Evolutionary conservation across 2,113 vertebrate genomes (phyloP).

Genomic region (Callipepla squamata): DNA sequence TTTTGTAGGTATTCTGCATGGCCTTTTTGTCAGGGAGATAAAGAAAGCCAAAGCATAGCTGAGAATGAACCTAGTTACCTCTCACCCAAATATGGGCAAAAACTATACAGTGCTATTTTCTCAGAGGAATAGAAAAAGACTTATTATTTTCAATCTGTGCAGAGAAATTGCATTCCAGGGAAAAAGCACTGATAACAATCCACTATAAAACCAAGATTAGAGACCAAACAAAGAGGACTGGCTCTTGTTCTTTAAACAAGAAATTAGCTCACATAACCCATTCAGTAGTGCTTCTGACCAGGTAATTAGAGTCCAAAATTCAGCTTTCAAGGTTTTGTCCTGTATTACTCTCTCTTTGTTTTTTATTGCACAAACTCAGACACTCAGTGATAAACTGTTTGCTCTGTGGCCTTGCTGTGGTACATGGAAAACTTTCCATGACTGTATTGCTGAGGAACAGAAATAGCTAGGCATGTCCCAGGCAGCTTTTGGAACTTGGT

Average conservation of each 20-base stretch:
- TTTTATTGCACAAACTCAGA: slow-evolving; percentile 28
- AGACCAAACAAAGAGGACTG: slow-evolving; percentile 25
- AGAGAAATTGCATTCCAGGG: slow-evolving; percentile 26
- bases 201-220: slow-evolving; percentile 23
- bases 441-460: slow-evolving; percentile 57
- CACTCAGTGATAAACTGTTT: slow-evolving; percentile 66
- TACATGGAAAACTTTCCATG: slow-evolving; percentile 74
- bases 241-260: not conserved
- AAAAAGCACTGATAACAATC: slow-evolving; percentile 23
- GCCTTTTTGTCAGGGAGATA: not conserved
- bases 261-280: not conserved
- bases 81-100: slow-evolving; percentile 32
- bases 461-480: slow-evolving; percentile 58
- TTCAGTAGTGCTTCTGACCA: slow-evolving; percentile 27
- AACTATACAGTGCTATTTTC: not conserved
- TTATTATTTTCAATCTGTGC: slow-evolving; percentile 23
- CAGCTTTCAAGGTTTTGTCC: slow-evolving; percentile 57
- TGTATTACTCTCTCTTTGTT: slow-evolving; percentile 53
- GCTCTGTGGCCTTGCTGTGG: slow-evolving; percentile 67
- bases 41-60: not conserved
- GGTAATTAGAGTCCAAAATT: slow-evolving; percentile 51
- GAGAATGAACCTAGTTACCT: not conserved
- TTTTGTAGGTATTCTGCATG: not conserved
- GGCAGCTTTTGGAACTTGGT: slow-evolving; percentile 27
- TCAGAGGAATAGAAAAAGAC: slow-evolving; percentile 1